These are phyloP conservation scores for Jacana jacana DNA, from an alignment of 2,113 vertebrate genomes.

Conservation along the genomic window DNA sequence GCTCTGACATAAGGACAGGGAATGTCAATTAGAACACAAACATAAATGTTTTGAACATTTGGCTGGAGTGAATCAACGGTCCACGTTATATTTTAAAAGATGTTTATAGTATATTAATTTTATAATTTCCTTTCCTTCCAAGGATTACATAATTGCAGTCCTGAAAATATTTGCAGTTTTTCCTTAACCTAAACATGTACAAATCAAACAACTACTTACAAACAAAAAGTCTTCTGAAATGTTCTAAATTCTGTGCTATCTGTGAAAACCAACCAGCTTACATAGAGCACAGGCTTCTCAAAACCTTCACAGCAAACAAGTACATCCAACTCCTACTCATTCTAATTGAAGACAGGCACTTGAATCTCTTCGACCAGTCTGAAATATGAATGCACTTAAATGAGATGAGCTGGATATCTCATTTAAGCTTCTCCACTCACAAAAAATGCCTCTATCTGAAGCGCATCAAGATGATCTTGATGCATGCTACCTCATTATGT, in stretches of 20 bases:
- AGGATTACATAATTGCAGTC: not conserved
- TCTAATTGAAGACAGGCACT: constrained; percentile 20
- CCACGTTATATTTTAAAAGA: not conserved
- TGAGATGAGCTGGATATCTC: constrained; percentile 35
- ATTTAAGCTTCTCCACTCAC: constrained; percentile 3
- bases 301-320: not conserved
- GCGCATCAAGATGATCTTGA: constrained; percentile 3
- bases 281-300: not conserved
- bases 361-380: not conserved
- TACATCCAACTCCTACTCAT: not conserved
- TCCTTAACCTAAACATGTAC: not conserved
- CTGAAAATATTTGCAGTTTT: not conserved
- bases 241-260: not conserved
- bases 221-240: not conserved
- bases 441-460: constrained; percentile 30
- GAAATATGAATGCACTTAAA: constrained; percentile 48
- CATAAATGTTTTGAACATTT: not conserved
- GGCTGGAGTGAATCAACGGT: not conserved
- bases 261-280: not conserved
- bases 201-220: not conserved
- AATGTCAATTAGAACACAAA: not conserved
- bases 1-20: not conserved
- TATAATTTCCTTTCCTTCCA: not conserved
- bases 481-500: constrained; percentile 15
- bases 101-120: not conserved